phyloP scores from a whole-genome alignment of 92 coral and sea anemone genomes.

The Pocillopora grandis region DNA sequence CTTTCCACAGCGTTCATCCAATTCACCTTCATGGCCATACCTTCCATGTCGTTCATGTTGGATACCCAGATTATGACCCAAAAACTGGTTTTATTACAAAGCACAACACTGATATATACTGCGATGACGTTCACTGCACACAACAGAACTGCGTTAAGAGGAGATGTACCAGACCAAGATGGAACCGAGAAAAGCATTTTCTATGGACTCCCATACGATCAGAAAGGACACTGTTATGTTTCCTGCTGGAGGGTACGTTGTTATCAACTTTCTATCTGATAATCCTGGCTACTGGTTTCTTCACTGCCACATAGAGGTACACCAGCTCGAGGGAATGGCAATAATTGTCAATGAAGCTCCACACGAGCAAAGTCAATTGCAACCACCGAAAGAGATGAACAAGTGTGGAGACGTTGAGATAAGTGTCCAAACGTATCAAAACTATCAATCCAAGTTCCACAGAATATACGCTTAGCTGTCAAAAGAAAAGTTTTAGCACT shows the following conservation, averaged over 20 bases:
- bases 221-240: slow-evolving; percentile 71
- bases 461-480: no score
- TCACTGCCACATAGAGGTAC: slow-evolving; percentile 77
- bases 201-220: slow-evolving; percentile 50
- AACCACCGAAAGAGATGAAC: slow-evolving; percentile 16
- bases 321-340: neutral
- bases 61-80: slow-evolving; percentile 53
- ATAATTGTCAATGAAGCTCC: slow-evolving; percentile 30
- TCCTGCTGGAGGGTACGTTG: slow-evolving; percentile 75
- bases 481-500: no score
- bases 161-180: slow-evolving; percentile 35
- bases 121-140: slow-evolving; percentile 52
- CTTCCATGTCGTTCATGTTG: slow-evolving; percentile 67
- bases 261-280: slow-evolving; percentile 64
- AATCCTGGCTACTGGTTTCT: slow-evolving; percentile 82
- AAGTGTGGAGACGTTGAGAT: slow-evolving; percentile 36
- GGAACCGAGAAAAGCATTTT: slow-evolving; percentile 50
- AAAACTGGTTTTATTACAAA: slow-evolving; percentile 42
- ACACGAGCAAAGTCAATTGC: neutral
- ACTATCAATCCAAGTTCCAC: no score
- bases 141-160: neutral
- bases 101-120: slow-evolving; percentile 52
- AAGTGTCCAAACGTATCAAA: neutral
- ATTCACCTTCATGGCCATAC: slow-evolving; percentile 75
- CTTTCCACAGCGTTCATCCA: slow-evolving; percentile 40